These are phyloP conservation scores for Epinephelus cyanopodus DNA, from an alignment of 2,113 vertebrate genomes.

Conservation along the genomic window DNA sequence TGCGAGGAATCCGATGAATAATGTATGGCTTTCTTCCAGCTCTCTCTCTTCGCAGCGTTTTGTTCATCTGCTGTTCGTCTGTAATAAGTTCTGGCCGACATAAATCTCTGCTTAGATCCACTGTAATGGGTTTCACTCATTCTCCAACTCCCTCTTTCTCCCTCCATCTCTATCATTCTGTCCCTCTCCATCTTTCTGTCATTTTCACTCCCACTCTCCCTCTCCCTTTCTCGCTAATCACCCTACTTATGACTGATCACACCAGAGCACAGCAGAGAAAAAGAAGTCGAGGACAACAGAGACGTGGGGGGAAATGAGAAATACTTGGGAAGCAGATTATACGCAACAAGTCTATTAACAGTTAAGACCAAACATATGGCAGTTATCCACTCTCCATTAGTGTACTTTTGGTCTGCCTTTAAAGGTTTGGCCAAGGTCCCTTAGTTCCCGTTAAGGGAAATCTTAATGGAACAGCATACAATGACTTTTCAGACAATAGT, in stretches of 20 bases:
- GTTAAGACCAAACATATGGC: not conserved
- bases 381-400: not conserved
- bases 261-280: not conserved
- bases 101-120: conserved; percentile 64
- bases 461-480: not conserved
- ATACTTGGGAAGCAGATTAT: not conserved
- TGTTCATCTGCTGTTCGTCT: conserved; percentile 58
- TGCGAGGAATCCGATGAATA: conserved; percentile 57
- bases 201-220: conserved; percentile 5
- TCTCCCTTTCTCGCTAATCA: conserved; percentile 5
- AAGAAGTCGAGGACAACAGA: no score
- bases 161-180: conserved; percentile 12
- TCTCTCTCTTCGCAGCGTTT: conserved; percentile 17
- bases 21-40: conserved; percentile 59
- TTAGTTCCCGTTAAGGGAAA: not conserved
- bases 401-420: not conserved
- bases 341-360: not conserved
- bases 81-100: conserved; percentile 58
- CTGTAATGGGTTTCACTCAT: conserved; percentile 57
- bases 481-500: not conserved
- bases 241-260: conserved; percentile 15
- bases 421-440: not conserved
- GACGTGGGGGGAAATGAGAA: not conserved
- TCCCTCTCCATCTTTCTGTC: conserved; percentile 24
- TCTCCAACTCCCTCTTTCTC: conserved; percentile 3